These are phyloP conservation scores for Nephrotoma flavescens DNA, from an alignment of 2,888 invertebrate genomes.

Conservation along the genomic window DNA sequence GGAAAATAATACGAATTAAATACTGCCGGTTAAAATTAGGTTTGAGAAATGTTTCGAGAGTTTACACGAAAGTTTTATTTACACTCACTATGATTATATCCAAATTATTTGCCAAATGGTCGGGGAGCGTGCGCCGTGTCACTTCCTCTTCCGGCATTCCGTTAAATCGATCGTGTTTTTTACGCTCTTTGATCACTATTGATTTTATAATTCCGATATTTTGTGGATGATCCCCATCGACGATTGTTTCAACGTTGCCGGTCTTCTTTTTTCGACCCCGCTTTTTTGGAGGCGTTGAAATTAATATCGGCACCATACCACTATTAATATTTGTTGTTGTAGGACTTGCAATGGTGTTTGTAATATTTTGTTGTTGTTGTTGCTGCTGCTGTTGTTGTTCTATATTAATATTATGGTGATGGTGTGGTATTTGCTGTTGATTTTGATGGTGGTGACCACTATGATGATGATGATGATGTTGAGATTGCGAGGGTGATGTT, in stretches of 20 bases:
- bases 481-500: background rate
- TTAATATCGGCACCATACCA: conserved; percentile 11
- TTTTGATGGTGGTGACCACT: background rate
- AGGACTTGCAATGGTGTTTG: background rate
- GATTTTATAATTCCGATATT: conserved; percentile 15
- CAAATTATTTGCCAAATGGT: conserved; percentile 83
- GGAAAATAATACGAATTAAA: background rate
- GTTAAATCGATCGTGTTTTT: conserved; percentile 89
- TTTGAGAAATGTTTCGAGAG: conserved; percentile 17
- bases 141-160: conserved; percentile 96
- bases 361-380: background rate
- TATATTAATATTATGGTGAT: background rate
- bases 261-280: conserved; percentile 77
- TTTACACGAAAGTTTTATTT: conserved; percentile 22
- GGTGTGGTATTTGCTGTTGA: conserved; percentile 5
- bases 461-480: conserved; percentile 6
- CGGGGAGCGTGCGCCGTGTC: conserved; percentile 80
- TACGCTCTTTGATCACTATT: conserved; percentile 55
- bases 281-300: conserved; percentile 40
- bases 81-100: conserved; percentile 97
- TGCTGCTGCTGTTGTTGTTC: background rate
- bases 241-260: conserved; percentile 29
- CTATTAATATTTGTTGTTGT: conserved; percentile 19
- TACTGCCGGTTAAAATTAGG: background rate
- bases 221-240: conserved; percentile 33